phyloP scores from a whole-genome alignment of 92 coral and sea anemone genomes.

The Epizoanthus fatuus region DNA sequence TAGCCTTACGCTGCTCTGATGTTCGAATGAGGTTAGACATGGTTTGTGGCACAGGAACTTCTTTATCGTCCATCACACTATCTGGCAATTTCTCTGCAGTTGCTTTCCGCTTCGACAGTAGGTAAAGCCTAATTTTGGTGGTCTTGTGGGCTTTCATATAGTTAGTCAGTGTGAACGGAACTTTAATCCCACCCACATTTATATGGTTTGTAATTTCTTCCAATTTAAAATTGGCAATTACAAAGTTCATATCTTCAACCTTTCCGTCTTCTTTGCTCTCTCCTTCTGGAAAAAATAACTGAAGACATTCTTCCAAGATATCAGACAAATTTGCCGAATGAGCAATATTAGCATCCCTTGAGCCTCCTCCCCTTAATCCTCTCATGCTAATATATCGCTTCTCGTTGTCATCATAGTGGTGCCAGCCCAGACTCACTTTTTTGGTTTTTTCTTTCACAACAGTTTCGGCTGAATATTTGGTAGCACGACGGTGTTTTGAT shows the following conservation, averaged over 20 bases:
- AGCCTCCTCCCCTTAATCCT: conserved; percentile 54
- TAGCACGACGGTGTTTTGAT: neutral
- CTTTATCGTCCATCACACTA: conserved; percentile 4
- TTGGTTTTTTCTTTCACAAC: conserved; percentile 29
- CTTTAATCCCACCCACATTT: conserved; percentile 30
- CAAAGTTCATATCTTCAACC: conserved; percentile 48
- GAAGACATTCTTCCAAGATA: conserved; percentile 31
- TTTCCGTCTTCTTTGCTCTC: conserved; percentile 37
- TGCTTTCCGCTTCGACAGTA: conserved; percentile 38
- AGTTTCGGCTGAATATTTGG: conserved; percentile 20
- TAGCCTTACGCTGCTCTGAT: conserved; percentile 32
- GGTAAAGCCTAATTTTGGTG: conserved; percentile 53
- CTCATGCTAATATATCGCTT: conserved; percentile 43
- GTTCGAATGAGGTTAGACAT: conserved; percentile 37
- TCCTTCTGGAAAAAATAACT: conserved; percentile 58
- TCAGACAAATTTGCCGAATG: conserved; percentile 35
- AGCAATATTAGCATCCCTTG: conserved; percentile 53
- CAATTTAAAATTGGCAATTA: conserved; percentile 52
- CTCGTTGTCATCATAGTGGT: conserved; percentile 42
- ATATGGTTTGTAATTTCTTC: conserved; percentile 22
- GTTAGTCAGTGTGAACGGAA: conserved; percentile 53
- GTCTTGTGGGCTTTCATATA: conserved; percentile 49
- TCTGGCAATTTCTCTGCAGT: neutral
- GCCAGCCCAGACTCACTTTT: conserved; percentile 54
- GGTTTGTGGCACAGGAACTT: conserved; percentile 2